These are phyloP conservation scores for Etheostoma cragini DNA, from an alignment of 2,113 vertebrate species.

Conservation along the genomic window DNA sequence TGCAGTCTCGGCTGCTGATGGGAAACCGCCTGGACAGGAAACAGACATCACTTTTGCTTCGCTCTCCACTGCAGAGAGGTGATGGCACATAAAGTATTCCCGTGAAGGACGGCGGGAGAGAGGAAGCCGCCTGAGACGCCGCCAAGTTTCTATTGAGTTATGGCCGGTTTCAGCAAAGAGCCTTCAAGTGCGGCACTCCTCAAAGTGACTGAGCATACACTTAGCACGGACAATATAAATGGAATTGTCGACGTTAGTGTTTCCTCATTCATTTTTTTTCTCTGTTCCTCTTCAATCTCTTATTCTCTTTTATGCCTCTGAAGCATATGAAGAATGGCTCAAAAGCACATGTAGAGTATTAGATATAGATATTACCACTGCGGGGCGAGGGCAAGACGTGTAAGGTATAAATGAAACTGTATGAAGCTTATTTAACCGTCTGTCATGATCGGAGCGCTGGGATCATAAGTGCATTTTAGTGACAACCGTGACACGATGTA, in stretches of 20 bases:
- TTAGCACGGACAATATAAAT: constrained; percentile 58
- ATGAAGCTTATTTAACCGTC: constrained; percentile 55
- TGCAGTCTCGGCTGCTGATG: not conserved
- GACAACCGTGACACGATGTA: constrained; percentile 70
- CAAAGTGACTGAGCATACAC: constrained; percentile 67
- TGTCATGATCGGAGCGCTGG: constrained; percentile 52
- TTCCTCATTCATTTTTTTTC: constrained; percentile 47
- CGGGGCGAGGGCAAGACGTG: not conserved
- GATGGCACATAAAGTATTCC: constrained; percentile 66
- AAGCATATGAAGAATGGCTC: constrained; percentile 24
- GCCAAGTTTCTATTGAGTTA: constrained; percentile 77
- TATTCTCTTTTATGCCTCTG: constrained; percentile 38
- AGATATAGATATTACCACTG: constrained; percentile 5
- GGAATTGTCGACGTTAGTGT: constrained; percentile 59
- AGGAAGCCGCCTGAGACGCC: constrained; percentile 56
- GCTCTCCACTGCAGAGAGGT: constrained; percentile 46
- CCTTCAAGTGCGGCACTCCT: constrained; percentile 63
- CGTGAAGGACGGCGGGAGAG: constrained; percentile 61
- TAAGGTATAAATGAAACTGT: constrained; percentile 32
- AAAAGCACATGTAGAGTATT: constrained; percentile 41
- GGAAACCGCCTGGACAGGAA: constrained; percentile 58
- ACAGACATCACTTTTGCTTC: constrained; percentile 51
- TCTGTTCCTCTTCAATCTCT: constrained; percentile 35
- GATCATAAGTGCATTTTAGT: constrained; percentile 49
- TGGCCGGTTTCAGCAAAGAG: constrained; percentile 61